Evolutionary conservation across 1,140 invertebrate genomes (phyloP), one percentile per base, ranked within the genome.

Genomic region (Thrips palmi): DNA sequence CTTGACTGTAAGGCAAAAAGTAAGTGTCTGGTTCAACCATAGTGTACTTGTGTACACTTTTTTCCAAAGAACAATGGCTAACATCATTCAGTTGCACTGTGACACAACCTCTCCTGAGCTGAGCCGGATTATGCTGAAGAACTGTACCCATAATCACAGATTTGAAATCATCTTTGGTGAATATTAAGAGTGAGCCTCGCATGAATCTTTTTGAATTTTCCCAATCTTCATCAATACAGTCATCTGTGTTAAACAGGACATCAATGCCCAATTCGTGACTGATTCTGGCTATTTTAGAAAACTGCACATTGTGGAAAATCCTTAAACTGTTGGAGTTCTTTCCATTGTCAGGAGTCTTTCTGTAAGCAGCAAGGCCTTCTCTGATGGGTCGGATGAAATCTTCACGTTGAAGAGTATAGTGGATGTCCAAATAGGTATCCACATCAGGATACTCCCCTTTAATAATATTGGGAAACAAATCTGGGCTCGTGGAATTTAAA

Each of bases 111-210:
- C 63, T 40, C 7, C 47, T 40, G 0, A 71, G 38, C 20, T 53
- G 42, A 22, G 63, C 49, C 0, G 45, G 22, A 27, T 76, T 60
- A 27, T 73, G 58, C 14, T 73, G 59, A 3, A 59, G 49, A n/a
- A 83, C 69, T 1, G 65, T 71, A n/a, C 68, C 78, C 46, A 79
- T 67, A 17, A 75, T 51, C 18, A 79, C 54, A 27, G 62, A 65
- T 23, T 64, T 52, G 53, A 82, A 84, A 30, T 72, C 61, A 47
- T 78, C 67, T 12, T 45, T 56, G 1, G 74, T 76, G 17, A 86
- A 63, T 42, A 75, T 68, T 0, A 86, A 46, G 6, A 86, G 52
- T 1, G 76, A 72, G 1, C 80, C 79, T 54, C 56, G 70, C 49
- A 81, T 64, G 18, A 85, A 65, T 36, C 70, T 56, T 48, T 70